These are phyloP conservation scores for Odontomachus brunneus DNA, from an alignment of 1,140 invertebrate species.

Conservation along the genomic window DNA sequence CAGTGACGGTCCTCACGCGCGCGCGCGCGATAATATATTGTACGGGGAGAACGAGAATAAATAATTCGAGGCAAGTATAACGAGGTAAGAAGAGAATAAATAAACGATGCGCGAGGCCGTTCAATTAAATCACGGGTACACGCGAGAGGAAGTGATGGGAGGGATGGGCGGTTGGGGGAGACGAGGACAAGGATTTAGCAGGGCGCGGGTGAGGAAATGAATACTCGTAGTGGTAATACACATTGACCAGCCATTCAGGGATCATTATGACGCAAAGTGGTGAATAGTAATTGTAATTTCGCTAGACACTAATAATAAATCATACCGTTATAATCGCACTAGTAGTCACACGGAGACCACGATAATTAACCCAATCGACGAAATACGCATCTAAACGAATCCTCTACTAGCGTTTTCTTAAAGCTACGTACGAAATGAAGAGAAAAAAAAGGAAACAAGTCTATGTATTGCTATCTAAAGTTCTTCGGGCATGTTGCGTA, in stretches of 20 bases:
- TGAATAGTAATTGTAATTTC: constrained; percentile 37
- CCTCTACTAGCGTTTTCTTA: constrained; percentile 66
- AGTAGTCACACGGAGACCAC: constrained; percentile 62
- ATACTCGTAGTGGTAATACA: constrained; percentile 58
- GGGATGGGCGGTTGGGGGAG: too few species aligned
- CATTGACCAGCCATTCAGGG: constrained; percentile 25
- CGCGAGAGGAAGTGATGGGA: too few species aligned
- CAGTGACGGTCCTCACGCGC: not conserved
- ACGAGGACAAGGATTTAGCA: too few species aligned
- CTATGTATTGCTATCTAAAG: constrained; percentile 62
- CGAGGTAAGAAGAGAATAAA: constrained; percentile 64
- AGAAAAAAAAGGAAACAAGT: constrained; percentile 35
- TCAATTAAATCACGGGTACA: constrained; percentile 60
- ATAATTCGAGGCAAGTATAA: constrained; percentile 67
- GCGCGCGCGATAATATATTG: constrained; percentile 25
- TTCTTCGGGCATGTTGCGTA: constrained; percentile 22
- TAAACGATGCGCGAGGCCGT: constrained; percentile 57
- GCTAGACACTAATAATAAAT: constrained; percentile 61
- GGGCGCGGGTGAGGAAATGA: constrained; percentile 43
- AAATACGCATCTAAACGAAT: constrained; percentile 51
- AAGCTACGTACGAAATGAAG: constrained; percentile 49
- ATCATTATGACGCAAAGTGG: constrained; percentile 26
- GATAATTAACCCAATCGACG: constrained; percentile 46
- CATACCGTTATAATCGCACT: constrained; percentile 53
- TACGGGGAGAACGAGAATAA: constrained; percentile 62